These are phyloP conservation scores for Zaprionus inermis DNA, from an alignment of 1,140 invertebrate genomes.

Conservation along the genomic window DNA sequence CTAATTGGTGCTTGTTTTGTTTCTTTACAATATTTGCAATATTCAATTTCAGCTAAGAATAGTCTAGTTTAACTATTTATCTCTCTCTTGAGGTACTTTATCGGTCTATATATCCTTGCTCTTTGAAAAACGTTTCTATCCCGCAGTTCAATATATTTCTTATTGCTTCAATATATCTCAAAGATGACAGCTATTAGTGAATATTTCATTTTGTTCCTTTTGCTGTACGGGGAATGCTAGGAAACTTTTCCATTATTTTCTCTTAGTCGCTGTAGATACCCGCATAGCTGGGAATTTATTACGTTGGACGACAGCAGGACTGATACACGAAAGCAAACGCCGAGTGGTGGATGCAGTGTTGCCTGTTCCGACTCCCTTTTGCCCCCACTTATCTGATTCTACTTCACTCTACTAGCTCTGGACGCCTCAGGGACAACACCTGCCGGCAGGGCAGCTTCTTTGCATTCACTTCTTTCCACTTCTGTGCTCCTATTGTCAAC, in stretches of 20 bases:
- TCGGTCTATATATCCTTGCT: neutral
- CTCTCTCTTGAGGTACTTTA: no score
- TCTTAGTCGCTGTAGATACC: neutral
- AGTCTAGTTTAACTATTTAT: neutral
- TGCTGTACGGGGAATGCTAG: neutral
- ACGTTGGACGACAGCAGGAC: constrained; percentile 3
- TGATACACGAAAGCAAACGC: constrained; percentile 22
- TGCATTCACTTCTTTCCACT: constrained; percentile 33
- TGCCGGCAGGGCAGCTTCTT: constrained; percentile 28
- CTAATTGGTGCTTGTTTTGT: no score
- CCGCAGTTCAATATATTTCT: neutral
- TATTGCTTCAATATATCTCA: neutral
- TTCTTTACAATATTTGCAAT: neutral
- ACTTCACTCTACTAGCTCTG: neutral
- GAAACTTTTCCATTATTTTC: constrained; percentile 22
- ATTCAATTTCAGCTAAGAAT: neutral
- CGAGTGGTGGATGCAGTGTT: neutral
- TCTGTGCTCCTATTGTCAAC: constrained; percentile 44
- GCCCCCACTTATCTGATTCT: neutral
- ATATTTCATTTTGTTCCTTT: neutral
- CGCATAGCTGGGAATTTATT: constrained; percentile 34
- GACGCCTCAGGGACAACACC: constrained; percentile 14
- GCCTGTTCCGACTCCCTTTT: neutral
- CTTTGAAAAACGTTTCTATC: neutral
- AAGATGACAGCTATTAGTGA: neutral